A percentile compares a stretch with the other conserved stretches of the same genome.
Conservation (phyloP, 1,140 invertebrate species). For the Zophobas atratus region DNA sequence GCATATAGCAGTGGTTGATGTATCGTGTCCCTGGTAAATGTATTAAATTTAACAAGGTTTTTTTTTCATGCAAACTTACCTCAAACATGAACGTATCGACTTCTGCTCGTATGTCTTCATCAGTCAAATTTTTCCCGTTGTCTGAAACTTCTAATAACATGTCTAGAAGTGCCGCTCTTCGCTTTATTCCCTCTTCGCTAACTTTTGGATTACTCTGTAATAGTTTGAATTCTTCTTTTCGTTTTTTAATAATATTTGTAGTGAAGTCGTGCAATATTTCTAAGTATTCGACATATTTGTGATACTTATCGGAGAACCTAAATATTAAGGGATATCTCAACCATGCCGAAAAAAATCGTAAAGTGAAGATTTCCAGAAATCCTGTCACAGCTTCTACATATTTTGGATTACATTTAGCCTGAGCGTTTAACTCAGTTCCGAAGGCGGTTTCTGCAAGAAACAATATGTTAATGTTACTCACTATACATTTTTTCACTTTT, state of each 20-base stretch:
- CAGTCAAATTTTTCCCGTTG: conserved; percentile 56
- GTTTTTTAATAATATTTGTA: conserved; percentile 51
- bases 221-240: conserved; percentile 55
- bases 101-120: conserved; percentile 84
- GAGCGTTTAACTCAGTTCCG: conserved; percentile 55
- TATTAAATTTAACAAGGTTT: neutral
- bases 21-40: conserved; percentile 76
- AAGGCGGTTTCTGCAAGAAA: conserved; percentile 56
- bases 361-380: conserved; percentile 58
- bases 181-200: conserved; percentile 54
- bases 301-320: conserved; percentile 54
- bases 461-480: neutral
- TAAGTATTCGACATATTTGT: conserved; percentile 52
- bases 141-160: conserved; percentile 56
- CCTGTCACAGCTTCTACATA: conserved; percentile 55
- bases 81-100: conserved; percentile 90
- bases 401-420: conserved; percentile 55
- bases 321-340: conserved; percentile 57
- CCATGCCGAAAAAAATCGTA: conserved; percentile 57
- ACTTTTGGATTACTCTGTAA: conserved; percentile 38
- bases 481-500: conserved; percentile 16
- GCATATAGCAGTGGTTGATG: conserved; percentile 75
- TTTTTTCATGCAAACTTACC: conserved; percentile 56
- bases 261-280: conserved; percentile 55
- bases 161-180: conserved; percentile 55